These are phyloP conservation scores for Condylura cristata DNA, from an alignment of 2,113 vertebrate genomes.

Conservation along the genomic window DNA sequence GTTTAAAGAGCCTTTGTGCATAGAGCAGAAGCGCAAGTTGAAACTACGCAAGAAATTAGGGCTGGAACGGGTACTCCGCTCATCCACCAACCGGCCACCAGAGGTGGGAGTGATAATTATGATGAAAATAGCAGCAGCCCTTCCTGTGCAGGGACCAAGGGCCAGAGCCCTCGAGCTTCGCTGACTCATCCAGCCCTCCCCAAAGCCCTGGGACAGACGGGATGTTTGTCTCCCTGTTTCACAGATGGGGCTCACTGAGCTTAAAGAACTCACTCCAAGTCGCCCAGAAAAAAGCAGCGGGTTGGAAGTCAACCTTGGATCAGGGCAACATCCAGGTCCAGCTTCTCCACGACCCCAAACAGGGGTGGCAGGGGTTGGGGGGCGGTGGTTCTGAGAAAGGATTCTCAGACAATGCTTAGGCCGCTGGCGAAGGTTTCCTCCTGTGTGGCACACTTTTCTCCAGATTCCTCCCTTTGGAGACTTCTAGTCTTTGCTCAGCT, in stretches of 20 bases:
- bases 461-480: not conserved
- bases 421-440: not conserved
- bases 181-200: not conserved
- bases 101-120: not conserved
- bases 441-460: not conserved
- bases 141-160: not conserved
- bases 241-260: not conserved
- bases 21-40: not conserved
- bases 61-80: not conserved
- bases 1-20: constrained; percentile 25
- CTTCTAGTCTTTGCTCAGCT: not conserved
- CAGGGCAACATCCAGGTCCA: not conserved
- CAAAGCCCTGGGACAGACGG: not conserved
- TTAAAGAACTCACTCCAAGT: not conserved
- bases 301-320: not conserved
- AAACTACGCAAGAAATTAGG: not conserved
- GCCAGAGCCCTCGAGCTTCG: not conserved
- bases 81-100: not conserved
- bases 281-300: not conserved
- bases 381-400: not conserved
- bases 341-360: accelerated
- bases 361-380: too few relatives aligned
- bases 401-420: not conserved
- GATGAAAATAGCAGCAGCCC: not conserved
- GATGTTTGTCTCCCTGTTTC: not conserved